Conservation (phyloP, 2,888 invertebrate species). For the Polydrusus tereticollis region DNA sequence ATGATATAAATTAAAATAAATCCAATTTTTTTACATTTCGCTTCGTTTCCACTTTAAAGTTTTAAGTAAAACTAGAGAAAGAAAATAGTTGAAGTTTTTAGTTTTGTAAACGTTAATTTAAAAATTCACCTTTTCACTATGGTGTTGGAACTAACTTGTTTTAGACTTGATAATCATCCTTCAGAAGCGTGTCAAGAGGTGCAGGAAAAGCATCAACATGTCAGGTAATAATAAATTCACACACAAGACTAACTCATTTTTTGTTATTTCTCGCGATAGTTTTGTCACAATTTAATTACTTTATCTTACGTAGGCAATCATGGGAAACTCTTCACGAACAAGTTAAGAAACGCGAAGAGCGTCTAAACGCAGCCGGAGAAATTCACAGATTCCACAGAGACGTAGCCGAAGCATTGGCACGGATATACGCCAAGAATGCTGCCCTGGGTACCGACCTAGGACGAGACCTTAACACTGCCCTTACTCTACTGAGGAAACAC, state of each 20-base stretch:
- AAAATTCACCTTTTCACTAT: conserved; percentile 39
- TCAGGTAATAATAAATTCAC: conserved; percentile 65
- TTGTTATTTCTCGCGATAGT: background rate
- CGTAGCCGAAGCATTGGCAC: conserved; percentile 88
- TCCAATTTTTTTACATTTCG: too few species aligned
- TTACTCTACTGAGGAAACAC: conserved; percentile 86
- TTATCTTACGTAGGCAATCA: conserved; percentile 70
- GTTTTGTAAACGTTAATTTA: background rate
- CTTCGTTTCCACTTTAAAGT: too few species aligned
- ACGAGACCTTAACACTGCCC: conserved; percentile 87
- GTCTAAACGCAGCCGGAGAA: conserved; percentile 94
- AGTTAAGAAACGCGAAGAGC: conserved; percentile 87
- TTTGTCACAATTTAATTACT: conserved; percentile 25
- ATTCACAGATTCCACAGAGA: conserved; percentile 98
- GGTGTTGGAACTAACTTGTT: conserved; percentile 65
- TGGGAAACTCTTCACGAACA: conserved; percentile 92
- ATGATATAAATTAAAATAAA: too few species aligned
- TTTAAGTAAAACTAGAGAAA: background rate
- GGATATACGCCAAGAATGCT: conserved; percentile 91
- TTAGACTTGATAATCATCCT: conserved; percentile 59
- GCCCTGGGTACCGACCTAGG: conserved; percentile 84
- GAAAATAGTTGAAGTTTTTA: background rate
- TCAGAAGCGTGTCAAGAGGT: conserved; percentile 70
- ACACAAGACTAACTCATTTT: background rate
- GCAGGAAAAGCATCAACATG: conserved; percentile 67